A percentile compares a stretch with the other conserved stretches of the same genome.
Conservation (phyloP, 2,888 invertebrate species). For the Drosophila maculinotata region DNA sequence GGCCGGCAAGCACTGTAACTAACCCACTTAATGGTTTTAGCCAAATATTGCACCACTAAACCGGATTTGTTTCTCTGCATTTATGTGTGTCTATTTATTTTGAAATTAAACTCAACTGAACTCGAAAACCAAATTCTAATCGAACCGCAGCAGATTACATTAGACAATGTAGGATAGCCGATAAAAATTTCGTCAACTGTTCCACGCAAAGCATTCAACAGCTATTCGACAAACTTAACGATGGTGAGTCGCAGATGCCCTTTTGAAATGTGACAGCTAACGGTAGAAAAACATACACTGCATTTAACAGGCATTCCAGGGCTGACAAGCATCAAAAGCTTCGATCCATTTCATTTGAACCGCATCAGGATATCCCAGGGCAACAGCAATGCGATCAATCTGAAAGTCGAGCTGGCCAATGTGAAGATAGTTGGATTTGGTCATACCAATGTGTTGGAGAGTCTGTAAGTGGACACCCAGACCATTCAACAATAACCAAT, state of each 20-base stretch:
- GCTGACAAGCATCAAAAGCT: constrained; percentile 86
- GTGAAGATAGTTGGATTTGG: constrained; percentile 90
- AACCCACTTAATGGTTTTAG: constrained; percentile 54
- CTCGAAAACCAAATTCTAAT: constrained; percentile 65
- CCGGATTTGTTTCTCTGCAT: constrained; percentile 64
- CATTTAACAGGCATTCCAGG: constrained; percentile 82
- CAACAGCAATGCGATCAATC: constrained; percentile 89
- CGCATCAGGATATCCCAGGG: constrained; percentile 90
- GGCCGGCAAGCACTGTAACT: constrained; percentile 53
- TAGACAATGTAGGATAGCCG: constrained; percentile 88
- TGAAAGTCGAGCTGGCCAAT: constrained; percentile 90
- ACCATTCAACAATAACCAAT: background rate
- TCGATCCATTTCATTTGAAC: constrained; percentile 89
- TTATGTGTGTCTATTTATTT: constrained; percentile 52
- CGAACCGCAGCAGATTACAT: constrained; percentile 88
- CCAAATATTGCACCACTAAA: constrained; percentile 69
- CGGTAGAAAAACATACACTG: too few species aligned
- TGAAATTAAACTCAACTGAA: constrained; percentile 47
- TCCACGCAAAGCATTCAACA: constrained; percentile 89
- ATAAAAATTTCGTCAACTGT: constrained; percentile 88
- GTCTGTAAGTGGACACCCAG: constrained; percentile 86
- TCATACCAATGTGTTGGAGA: constrained; percentile 88
- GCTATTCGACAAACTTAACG: constrained; percentile 88
- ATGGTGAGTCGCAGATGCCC: constrained; percentile 85
- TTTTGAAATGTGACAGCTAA: too few species aligned